Base-by-base conservation (phyloP, 35 echinoderm and acorn worm species). In the Anneissia japonica region DNA sequence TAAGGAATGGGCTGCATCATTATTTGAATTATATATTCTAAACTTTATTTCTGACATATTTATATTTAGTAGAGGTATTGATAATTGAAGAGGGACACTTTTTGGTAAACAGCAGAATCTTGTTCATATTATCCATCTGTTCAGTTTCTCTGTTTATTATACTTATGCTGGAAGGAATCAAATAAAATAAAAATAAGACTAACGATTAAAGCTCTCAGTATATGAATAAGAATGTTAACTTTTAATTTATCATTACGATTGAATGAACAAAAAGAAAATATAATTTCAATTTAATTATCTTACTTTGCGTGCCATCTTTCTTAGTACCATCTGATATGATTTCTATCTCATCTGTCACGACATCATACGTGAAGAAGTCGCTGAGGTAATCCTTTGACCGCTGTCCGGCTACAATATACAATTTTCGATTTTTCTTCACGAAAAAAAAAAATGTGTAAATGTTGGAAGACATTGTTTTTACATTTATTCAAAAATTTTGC, bases 331-430 rank as follows among this genome's bases (percentile, higher is more conserved):
- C 92, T 40, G 92, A 90, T 87, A 99, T 94, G 19, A 99, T 38
- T 30, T 89, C 90, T 10, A 90, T 76, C 40, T 99, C 92, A 78
- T 93, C 87, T 0, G 78, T 90, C 32, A 94, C 96, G 55, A 93
- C 75, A 74, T 99, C 74, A 46, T 99, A 99, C 17, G 96, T 94
- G 74, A 99, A 91, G 81, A 99, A 99, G 83, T 99, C 96, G 89
- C 89, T 94, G 33, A 99, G 75, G 38, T 93, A 94, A 33, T 99
- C 96, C 82, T 87, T 91, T 0, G 86, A 86, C 40, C 96, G 76
- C 77, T 99, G 96, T 30, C 96, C 96, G 46, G 88, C 96, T 89
- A 99, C 91, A 39, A 99, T 92, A 77, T 93, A 99, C 82, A 99
- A 75, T 84, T 99, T 94, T 19, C 86, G 86, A 35, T 88, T 85